These are phyloP conservation scores for Ptychoptera albimana DNA, from an alignment of 2,888 invertebrate genomes.

Conservation along the genomic window DNA sequence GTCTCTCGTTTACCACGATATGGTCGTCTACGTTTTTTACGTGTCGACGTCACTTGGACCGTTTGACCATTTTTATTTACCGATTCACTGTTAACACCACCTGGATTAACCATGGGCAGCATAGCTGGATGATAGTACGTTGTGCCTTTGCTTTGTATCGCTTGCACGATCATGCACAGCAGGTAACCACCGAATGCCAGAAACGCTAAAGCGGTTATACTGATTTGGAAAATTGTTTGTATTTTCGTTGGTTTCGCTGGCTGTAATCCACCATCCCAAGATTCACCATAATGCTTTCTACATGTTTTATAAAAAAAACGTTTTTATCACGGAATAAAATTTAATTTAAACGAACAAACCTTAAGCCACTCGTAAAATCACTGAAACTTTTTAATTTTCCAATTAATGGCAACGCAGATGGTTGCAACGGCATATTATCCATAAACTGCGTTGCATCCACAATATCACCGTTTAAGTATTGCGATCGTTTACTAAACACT, in stretches of 20 bases:
- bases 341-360: not conserved
- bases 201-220: constrained; percentile 64
- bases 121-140: constrained; percentile 27
- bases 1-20: constrained; percentile 4
- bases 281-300: constrained; percentile 8
- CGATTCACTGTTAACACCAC: constrained; percentile 16
- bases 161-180: constrained; percentile 58
- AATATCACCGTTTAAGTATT: not conserved
- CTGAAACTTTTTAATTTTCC: not conserved
- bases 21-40: constrained; percentile 1
- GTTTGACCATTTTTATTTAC: constrained; percentile 11
- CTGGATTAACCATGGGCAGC: constrained; percentile 14
- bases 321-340: not conserved
- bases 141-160: constrained; percentile 46
- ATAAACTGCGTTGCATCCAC: not conserved
- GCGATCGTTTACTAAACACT: not conserved
- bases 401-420: constrained; percentile 3
- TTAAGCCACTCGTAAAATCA: not conserved
- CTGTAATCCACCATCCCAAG: not conserved
- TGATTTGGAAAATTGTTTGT: constrained; percentile 58
- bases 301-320: constrained; percentile 5
- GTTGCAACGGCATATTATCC: not conserved
- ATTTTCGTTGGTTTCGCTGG: constrained; percentile 40
- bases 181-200: constrained; percentile 74
- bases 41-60: not conserved